Evolutionary conservation across 2,113 vertebrate species (phyloP), one percentile per base, ranked within the genome.

Genomic region (Maccullochella peelii): DNA sequence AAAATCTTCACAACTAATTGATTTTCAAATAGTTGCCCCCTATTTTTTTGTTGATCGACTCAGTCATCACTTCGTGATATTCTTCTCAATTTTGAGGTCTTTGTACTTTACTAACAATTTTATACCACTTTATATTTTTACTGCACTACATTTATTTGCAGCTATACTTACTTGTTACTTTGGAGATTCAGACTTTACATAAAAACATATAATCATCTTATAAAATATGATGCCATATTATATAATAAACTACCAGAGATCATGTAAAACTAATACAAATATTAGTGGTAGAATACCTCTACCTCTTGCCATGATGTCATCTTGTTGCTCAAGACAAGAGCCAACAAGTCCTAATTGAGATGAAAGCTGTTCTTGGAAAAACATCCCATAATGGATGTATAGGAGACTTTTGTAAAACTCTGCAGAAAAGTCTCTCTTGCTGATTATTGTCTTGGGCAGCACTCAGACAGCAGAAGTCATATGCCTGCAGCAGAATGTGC

Each of bases 381-480:
- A 69, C 57, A 75, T 58, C 66, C 44, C 30, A 14, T 83, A 70
- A 80, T 85, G 21, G 36, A 82, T 73, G 69, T 63, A 80, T 47
- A 30, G 62, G 15, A 73, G 21, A 83, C 85, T 89, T 90, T 83
- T 85, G 73, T 79, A 74, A 87, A 88, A 84, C 91, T 88, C 83
- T 77, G 89, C 86, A 88, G 87, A 90, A 88, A 89, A 91, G 79
- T 86, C 75, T 90, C 42, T 84, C 78, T 89, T 69, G 85, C 75
- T 88, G 85, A 84, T 83, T 70, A 77, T 79, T 77, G 83, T 86
- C 86, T 88, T 86, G 82, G 80, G 67, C 83, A 62, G 86, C 90
- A 90, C 91, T 92, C 90, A 92, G 89, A 90, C 92, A 86, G 77
- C 83, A 83, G 73, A 82, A 86, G 82, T 86, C 81, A 59, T 59